Evolutionary conservation across 2,797 vertebrate species (phyloP).

Genomic region (Trachops cirrhosus): DNA sequence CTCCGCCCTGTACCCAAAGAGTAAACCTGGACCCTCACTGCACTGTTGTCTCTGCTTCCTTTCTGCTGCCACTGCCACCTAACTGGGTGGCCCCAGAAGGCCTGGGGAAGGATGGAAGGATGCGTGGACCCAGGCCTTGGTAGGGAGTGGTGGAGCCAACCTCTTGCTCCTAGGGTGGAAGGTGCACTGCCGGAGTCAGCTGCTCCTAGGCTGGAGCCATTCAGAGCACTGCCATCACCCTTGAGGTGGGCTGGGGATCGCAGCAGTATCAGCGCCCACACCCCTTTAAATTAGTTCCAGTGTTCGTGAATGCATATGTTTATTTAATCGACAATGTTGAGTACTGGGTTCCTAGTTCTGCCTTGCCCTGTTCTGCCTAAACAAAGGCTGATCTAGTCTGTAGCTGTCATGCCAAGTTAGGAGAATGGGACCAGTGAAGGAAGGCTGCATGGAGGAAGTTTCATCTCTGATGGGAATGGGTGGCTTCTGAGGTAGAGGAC

Average conservation of each 20-base stretch:
- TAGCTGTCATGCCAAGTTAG: not conserved
- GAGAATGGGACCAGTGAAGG: not conserved
- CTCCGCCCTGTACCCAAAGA: slow-evolving; percentile 71
- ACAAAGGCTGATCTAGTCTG: slow-evolving; percentile 2
- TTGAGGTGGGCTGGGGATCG: slow-evolving; percentile 47
- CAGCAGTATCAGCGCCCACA: not conserved
- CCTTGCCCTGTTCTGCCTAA: not conserved
- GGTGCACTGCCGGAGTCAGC: slow-evolving; percentile 66
- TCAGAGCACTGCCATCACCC: slow-evolving; percentile 69
- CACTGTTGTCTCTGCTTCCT: slow-evolving; percentile 57
- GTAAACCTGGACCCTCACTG: slow-evolving; percentile 69
- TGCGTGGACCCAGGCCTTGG: not conserved
- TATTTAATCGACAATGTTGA: slow-evolving; percentile 16
- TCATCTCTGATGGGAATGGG: slow-evolving; percentile 21
- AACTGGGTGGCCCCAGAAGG: slow-evolving; percentile 65
- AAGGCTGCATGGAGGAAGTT: not conserved
- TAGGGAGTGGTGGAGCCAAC: not conserved
- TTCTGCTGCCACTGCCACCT: slow-evolving; percentile 58
- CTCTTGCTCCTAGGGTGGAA: slow-evolving; percentile 67
- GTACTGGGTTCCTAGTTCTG: not conserved
- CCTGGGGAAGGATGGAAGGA: not conserved
- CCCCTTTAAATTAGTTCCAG: not conserved
- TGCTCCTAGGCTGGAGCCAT: slow-evolving; percentile 65
- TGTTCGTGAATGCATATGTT: not conserved
- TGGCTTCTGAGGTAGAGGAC: not conserved